Base-by-base conservation (phyloP, 2,797 vertebrate species). In the Fistularia commersonii region DNA sequence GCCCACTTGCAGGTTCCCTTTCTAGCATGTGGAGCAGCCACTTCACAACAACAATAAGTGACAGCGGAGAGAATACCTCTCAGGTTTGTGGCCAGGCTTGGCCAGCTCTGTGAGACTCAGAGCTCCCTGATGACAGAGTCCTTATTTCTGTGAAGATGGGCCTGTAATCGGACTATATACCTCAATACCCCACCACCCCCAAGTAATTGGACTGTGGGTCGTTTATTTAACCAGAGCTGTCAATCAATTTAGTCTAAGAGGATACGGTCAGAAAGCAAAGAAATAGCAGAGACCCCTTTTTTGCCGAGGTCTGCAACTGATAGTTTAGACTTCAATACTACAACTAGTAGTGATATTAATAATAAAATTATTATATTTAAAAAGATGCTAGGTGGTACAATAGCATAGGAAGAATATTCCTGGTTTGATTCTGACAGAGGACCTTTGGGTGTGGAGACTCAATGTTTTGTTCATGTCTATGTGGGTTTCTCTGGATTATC, bases 41-140 rank as follows among this genome's bases (percentile, higher is more conserved):
- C 66, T 54, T 85, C 81, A 79, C 61, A 31, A 53, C 81, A 79
- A 85, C 72, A 71, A 84, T 65, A 83, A 76, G 81, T 77, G 81
- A 82, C 86, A 86, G 73, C 59, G 42, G 43, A 71, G 79, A 82
- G 77, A 80, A 81, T 77, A 66, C 50, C 67, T 52, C 59, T 74
- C 59, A 71, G 8, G 60, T 72, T 53, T 45, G 69, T 32, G 59
- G 70, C 70, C 61, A 67, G 66, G 74, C 65, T 61, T 71, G 71
- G 66, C 46, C 73, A 66, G 63, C 49, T 80, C 54, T 45, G 69
- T 57, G 73, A 79, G 71, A 72, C 77, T 67, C 35, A 41, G 56
- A 66, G 57, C 65, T 81, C 59, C 51, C 74, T 54, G 2, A 59
- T 61, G 64, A 71, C 41, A 55, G 69, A 70, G 45, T 54, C 83